Evolutionary conservation across 2,113 vertebrate species (phyloP), one percentile per base, ranked within the genome.

Genomic region (Myrmecophaga tridactyla): DNA sequence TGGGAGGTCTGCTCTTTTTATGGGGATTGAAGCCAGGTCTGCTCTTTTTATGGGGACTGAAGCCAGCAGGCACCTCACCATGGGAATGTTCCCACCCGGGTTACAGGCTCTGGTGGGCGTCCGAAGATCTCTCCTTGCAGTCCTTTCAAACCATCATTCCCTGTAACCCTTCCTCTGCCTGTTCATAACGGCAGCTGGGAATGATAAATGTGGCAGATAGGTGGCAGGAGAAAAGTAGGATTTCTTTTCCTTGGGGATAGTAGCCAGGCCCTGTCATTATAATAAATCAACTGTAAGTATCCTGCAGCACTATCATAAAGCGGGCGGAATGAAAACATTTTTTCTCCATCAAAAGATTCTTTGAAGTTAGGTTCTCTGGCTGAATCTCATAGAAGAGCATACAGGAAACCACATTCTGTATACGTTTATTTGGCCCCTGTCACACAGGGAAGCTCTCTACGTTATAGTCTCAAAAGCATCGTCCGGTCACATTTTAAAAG

Each of bases 1-100:
- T 96, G 97, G 96, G 96, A 96, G 97, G 96, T 97, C 97, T 92
- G 65, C 72, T 89, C 76, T 96, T 88, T 87, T 89, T 75, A 48
- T 23, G 69, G 51, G 51, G 39, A 73, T 94, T 94, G 83, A 87
- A 89, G 86, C 0, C 1, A 97, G 85, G 96, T 97, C 97, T 92
- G 65, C 72, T 89, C 76, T 96, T 88, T 87, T 89, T 75, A 48
- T 23, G 86, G 51, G 51, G 39, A 73, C 93, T 94, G 83, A 87
- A 89, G 86, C 0, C 1, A 97, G 85, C 80, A 86, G 92, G 78
- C 96, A 96, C 95, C 96, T 95, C 95, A 96, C 97, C 95, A 92
- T 96, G 97, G 96, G 97, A 97, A 97, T 29, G n/a, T 89, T 89
- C 83, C 91, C 46, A 43, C 92, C 41, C 51, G 87, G 65, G 77